Base-by-base conservation (phyloP, 2,888 invertebrate species). In the Opisthograptis luteolata region DNA sequence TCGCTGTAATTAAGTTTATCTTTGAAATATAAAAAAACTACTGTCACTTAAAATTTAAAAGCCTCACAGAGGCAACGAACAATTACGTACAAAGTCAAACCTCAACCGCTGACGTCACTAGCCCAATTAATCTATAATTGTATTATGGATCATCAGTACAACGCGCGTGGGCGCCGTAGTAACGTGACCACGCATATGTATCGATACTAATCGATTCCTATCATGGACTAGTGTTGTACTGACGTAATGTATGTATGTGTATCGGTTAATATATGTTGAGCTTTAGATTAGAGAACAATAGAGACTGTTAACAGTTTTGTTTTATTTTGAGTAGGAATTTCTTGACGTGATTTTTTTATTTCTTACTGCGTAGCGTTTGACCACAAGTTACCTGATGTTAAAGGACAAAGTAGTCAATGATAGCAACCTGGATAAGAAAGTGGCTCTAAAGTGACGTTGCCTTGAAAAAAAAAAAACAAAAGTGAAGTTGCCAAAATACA, bases 131-230 rank as follows among this genome's bases (percentile, higher is more conserved):
- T 87, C 87, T 86, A 82, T 84, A 82, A 84, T 87, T 84, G 84
- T 87, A 84, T 87, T 83, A 86, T 87, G 86, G 84, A 86, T 86
- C 80, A 84, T 85, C 81, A 76, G 85, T 78, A 76, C 60, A 69
- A 58, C 61, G 81, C 72, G 84, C 89, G 88, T 88, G 89, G 89
- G 88, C 89, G 89, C 88, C 89, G 77, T 74, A 68, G 77, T 73
- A 74, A 79, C 87, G 88, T 87, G 88, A 79, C 76, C 74, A 66
- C 76, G 88, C 87, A 87, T 86, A 78, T 68, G 79, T 81, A 84
- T 87, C 69, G 83, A 81, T 81, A 62, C 59, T 83, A 84, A 87
- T 83, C 82, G 78, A 81, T 80, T 79, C 76, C 73, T 75, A 81
- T 78, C 80, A 76, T 76, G 73, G 79, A 79, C 82, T 82, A 80